Evolutionary conservation across 2,113 vertebrate species (phyloP), one percentile per base, ranked within the genome.

Genomic region (Rhabdornis inornatus): DNA sequence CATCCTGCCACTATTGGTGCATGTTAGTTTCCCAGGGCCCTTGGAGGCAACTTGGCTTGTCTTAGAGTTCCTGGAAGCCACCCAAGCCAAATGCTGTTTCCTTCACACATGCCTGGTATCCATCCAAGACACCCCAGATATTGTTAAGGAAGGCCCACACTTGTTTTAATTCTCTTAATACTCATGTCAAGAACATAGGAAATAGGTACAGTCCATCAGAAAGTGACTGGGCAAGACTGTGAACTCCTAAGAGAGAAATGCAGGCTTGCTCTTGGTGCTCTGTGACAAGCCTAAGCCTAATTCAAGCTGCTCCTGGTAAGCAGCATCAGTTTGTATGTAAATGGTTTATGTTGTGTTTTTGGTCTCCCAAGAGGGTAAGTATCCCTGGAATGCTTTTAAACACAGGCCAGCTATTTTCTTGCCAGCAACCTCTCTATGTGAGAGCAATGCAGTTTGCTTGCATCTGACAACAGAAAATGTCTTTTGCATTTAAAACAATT

Each of bases 301-400:
- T 60, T 89, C 17, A 33, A 35, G 35, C 42, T 66, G 60, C 25
- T 93, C 23, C 15, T 65, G 52, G 35, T 92, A 64, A 79, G 57
- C 44, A 77, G 83, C 1, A 11, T 88, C 81, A 55, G 61, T 66
- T 75, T 50, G 12, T 85, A 56, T 66, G 64, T 77, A 90, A 93
- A 83, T 59, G 35, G 42, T 65, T 93, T 89, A 50, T 77, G 63
- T 80, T 45, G 68, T 83, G 68, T 55, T 94, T 83, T 79, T 94
- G 55, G 68, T 90, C 53, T 89, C 92, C 86, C 80, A 47, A 83
- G 60, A 80, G 68, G 47, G 60, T 92, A 84, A 94, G 39, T 89
- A 96, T 96, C 86, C 83, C 56, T 84, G 94, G 96, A 97, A 96
- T 94, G 91, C 83, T 96, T 96, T 97, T 90, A 93, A 90, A 83